Evolutionary conservation across 2,888 invertebrate genomes (phyloP), one percentile per base, ranked within the genome.

Genomic region (Epistrophella euchroma): DNA sequence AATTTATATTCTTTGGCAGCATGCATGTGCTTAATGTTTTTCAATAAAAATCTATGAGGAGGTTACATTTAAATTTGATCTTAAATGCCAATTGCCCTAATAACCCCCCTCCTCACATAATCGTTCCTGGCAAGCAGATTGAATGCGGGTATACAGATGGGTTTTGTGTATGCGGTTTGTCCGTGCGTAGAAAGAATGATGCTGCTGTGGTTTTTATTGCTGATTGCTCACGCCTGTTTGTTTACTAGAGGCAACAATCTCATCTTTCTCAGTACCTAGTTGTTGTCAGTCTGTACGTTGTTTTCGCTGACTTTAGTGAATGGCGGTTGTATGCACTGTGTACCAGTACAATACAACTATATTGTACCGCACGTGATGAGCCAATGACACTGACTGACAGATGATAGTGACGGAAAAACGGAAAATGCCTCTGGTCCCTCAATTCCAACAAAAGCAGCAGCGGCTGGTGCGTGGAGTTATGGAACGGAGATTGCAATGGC

Each of bases 201-300:
- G 52, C 45, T 68, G 80, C 35, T 82, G 73, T 77, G 73, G 73
- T 77, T 86, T 76, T 77, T 77, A 77, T 82, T 86, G 77, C 68
- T 82, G 86, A 82, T 86, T 86, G 82, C 62, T 81, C 81, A 76
- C 66, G 85, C 73, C 62, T 82, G 73, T 86, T 82, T 86, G 73
- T 76, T 68, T 73, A 77, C 86, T 77, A 73, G 64, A 77, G 77
- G 77, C 82, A 82, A 77, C 82, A 82, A 77, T 77, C 77, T 81
- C 75, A 85, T 85, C 58, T 80, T 85, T 15, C 32, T 66, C 32
- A 19, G 66, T 66, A n/a, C n/a, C n/a, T n/a, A 43, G 64, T 19
- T 60, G 19, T 60, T 25, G 60, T 32, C 43, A 47, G 66, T 81
- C 64, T 71, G 74, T 72, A 22, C 11, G 64, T 81, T 66, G 32